Base-by-base conservation (phyloP, 2,797 vertebrate genomes). In the Brachyalestes nurse region DNA sequence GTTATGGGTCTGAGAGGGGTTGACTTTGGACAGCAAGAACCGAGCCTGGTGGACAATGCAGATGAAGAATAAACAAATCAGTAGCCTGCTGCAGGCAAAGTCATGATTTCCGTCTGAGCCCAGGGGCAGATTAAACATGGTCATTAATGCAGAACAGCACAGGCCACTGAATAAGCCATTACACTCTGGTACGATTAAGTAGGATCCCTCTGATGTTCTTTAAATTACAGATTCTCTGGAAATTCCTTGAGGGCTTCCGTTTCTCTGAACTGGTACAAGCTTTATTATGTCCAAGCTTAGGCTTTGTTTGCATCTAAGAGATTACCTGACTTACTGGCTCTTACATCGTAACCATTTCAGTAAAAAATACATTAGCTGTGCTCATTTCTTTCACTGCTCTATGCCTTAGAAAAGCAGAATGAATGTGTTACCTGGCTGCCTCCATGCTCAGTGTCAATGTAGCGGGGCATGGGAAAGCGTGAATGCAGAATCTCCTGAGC, bases 1-100 rank as follows among this genome's bases (percentile, higher is more conserved):
- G 93, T 98, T 99, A 84, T 99, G 97, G 70, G 97, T 99, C 91
- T 99, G 97, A 65, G 97, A 99, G 12, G 97, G 97, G 89, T 99
- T 99, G 72, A 98, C 97, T 95, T 99, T 99, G n/a, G 97, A 99
- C 67, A 99, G 94, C 85, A 99, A 95, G 88, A 99, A 98, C 51
- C 97, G 97, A 79, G 97, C 97, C 97, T 99, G 83, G 79, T 81
- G 58, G 82, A 87, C 81, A 55, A 21, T 84, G 61, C 2, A 14
- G 58, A 42, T 19, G 38, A 62, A 51, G 10, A 45, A 69, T 38
- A 49, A 80, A 71, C 23, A 1, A 45, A 62, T 62, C 40, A 78
- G 42, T 21, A 61, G 4, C n/a, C 13, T 45, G n/a, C 57, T 53
- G 34, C 12, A 62, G 45, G 42, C 1, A 34, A 16, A 19, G 45